Conservation (phyloP, 2,797 vertebrate genomes). For the Threskiornis aethiopicus region DNA sequence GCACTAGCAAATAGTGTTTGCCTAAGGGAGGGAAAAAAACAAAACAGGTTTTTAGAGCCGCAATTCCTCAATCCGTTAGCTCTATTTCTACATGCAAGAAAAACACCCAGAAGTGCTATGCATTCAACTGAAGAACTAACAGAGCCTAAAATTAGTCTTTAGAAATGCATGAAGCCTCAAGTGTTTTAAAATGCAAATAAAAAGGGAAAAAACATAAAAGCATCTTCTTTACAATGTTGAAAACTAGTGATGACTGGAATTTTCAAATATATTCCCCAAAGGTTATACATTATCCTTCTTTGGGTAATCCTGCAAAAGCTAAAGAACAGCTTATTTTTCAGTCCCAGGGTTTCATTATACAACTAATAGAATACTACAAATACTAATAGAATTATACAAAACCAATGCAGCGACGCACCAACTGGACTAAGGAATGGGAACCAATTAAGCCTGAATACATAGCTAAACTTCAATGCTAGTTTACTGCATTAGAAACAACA, state of each 20-base stretch:
- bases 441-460: background rate
- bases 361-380: no score
- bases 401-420: background rate
- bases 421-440: background rate
- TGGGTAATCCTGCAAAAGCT: background rate
- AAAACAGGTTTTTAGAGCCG: background rate
- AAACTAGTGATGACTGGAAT: background rate
- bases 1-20: constrained; percentile 95
- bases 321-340: background rate
- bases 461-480: background rate
- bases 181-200: background rate
- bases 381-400: background rate
- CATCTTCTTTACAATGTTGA: background rate
- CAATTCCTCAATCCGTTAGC: background rate
- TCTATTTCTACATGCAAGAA: background rate
- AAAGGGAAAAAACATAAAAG: rapidly evolving
- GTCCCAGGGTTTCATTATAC: background rate
- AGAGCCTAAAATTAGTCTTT: background rate
- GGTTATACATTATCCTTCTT: background rate
- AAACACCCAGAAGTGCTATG: background rate
- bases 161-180: background rate
- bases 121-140: background rate
- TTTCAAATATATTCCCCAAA: background rate
- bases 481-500: background rate
- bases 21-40: constrained; percentile 69